These are phyloP conservation scores for Coccyzus lansbergi DNA, from an alignment of 2,797 vertebrate genomes.

Conservation along the genomic window DNA sequence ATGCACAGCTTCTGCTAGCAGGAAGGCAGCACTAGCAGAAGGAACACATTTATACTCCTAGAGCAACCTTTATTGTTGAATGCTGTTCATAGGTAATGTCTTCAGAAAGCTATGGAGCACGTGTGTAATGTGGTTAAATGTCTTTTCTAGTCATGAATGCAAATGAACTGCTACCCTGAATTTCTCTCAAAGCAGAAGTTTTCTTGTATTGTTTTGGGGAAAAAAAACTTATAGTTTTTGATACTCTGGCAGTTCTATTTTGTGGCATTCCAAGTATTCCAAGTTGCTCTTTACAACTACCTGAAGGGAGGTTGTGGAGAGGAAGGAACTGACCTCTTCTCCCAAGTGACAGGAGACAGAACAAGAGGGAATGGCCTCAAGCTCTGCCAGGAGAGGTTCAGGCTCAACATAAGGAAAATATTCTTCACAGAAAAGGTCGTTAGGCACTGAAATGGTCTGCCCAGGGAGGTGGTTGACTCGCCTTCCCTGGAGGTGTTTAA, in stretches of 20 bases:
- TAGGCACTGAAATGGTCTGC: too few species aligned
- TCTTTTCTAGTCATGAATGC: background rate
- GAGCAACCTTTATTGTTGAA: background rate
- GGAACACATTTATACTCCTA: background rate
- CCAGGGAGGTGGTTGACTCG: too few species aligned
- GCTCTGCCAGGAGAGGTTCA: too few species aligned
- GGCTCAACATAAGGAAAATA: too few species aligned
- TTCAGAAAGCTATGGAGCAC: background rate
- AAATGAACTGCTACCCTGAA: background rate
- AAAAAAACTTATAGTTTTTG: accelerated
- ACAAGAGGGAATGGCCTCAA: too few species aligned
- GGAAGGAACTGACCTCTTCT: too few species aligned
- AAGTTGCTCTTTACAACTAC: too few species aligned
- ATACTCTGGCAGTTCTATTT: background rate
- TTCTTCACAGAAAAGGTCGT: too few species aligned
- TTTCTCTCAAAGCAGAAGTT: background rate
- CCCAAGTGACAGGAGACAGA: too few species aligned
- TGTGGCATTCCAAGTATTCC: background rate
- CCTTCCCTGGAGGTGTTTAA: too few species aligned
- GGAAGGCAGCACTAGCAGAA: background rate
- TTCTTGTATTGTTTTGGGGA: background rate
- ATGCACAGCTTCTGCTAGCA: background rate
- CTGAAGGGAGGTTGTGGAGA: too few species aligned
- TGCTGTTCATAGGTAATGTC: background rate
- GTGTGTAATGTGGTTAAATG: background rate